A percentile compares a stretch with the other conserved stretches of the same genome.
phyloP scores from a whole-genome alignment of 2,797 vertebrate genomes.

The Lepus townsendii region DNA sequence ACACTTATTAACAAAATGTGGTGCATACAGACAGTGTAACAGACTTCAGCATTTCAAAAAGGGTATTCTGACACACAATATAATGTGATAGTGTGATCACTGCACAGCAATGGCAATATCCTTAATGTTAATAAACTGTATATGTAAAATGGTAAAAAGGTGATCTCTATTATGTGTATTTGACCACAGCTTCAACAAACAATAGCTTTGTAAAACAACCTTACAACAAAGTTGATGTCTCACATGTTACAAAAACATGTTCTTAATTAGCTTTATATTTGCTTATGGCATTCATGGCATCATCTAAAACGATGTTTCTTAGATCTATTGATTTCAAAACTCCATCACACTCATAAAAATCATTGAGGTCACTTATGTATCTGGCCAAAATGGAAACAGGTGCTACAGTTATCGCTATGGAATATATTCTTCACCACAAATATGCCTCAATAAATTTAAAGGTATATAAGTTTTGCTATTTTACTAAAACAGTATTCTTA shows the following conservation, averaged over 20 bases:
- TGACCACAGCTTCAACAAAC: not conserved
- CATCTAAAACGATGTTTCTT: not conserved
- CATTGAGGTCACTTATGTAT: not conserved
- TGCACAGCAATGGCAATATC: not conserved
- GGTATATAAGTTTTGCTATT: not conserved
- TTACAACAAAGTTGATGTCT: not conserved
- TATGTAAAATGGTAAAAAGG: not conserved
- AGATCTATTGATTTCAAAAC: not conserved
- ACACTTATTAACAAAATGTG: not conserved
- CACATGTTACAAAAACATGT: not conserved
- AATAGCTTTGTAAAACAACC: not conserved
- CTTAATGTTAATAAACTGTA: not conserved
- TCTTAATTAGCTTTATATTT: not conserved
- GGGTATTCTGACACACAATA: not conserved
- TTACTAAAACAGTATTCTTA: not conserved
- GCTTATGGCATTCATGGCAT: not conserved
- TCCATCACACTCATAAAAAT: not conserved
- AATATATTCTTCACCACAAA: not conserved
- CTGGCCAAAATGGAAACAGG: not conserved
- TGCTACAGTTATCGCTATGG: not conserved
- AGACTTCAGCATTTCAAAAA: not conserved
- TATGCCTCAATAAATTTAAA: not conserved
- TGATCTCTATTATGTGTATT: not conserved
- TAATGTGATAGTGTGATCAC: too few relatives aligned
- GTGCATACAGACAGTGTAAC: not conserved